Base-by-base conservation (phyloP, 2,113 vertebrate genomes). In the Dicaeum eximium region DNA sequence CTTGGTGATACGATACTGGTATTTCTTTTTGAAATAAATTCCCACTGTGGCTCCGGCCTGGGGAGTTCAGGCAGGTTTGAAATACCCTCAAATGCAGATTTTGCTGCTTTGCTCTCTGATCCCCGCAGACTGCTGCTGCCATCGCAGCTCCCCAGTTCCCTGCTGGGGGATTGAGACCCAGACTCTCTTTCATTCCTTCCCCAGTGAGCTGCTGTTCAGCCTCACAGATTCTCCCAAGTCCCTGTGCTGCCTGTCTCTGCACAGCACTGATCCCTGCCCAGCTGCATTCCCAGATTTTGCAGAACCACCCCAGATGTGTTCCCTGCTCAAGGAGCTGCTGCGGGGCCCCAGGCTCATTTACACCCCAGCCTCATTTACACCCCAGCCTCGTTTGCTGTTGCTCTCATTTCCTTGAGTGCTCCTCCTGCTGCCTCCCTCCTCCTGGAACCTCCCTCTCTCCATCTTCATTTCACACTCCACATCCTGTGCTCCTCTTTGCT, bases 111-210 rank as follows among this genome's bases (percentile, higher is more conserved):
- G 37, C 67, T 93, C 33, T 60, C 48, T 61, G 2, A 7, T 80
- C 44, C 44, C 65, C 1, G 0, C 56, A n/a, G 69, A 30, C 24
- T 11, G 38, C 31, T 2, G 7, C 0, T 10, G 7, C 54, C 48
- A 13, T 4, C 0, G 0, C 0, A 13, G 33, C 47, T 54, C 70
- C 45, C 61, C 53, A 8, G 54, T 7, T 95, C 89, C 90, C 92
- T 28, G 37, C 87, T 56, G 1, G 0, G 84, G 50, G 95, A 58
- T 79, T 74, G 90, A 67, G 84, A 37, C 40, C 23, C 9, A 1
- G 2, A 3, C 31, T 75, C 18, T 48, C 72, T 88, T 92, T 93
- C 85, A 47, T 73, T 87, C 16, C 86, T 23, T 42, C 66, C 65
- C 50, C 21, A 5, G 45, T 4, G 69, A 31, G 18, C 10, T 40